Evolutionary conservation across 2,113 vertebrate species (phyloP).

Genomic region (Pogonocichla stellata): DNA sequence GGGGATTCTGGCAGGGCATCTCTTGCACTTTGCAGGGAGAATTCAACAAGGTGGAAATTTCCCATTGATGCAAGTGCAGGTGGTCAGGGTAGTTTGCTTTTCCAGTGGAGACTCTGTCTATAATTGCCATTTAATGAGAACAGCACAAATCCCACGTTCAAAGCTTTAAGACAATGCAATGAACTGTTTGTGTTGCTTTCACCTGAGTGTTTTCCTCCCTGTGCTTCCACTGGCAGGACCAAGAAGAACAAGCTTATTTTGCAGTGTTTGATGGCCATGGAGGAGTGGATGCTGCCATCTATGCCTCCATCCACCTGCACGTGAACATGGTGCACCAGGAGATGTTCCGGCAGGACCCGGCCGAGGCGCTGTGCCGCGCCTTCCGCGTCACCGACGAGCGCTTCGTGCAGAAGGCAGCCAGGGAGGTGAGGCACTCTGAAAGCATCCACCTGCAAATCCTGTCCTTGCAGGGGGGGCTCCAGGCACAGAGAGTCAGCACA

Average conservation of each 20-base stretch:
- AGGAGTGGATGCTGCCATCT: conserved; percentile 94
- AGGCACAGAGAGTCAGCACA: background rate
- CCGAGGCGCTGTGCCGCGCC: conserved; percentile 87
- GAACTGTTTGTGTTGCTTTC: background rate
- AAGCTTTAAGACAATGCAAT: background rate
- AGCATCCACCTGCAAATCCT: fast-evolving
- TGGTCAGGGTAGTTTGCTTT: background rate
- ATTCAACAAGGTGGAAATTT: background rate
- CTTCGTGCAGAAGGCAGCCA: conserved; percentile 92
- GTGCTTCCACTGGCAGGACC: conserved; percentile 79
- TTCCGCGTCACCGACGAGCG: conserved; percentile 92
- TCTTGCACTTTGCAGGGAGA: background rate
- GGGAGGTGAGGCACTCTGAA: conserved; percentile 81
- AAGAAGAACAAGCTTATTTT: conserved; percentile 97
- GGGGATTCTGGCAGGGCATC: background rate
- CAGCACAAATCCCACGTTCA: background rate
- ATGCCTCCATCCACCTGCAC: conserved; percentile 93
- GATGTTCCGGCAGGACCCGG: conserved; percentile 86
- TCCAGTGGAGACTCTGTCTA: background rate
- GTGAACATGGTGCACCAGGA: conserved; percentile 94
- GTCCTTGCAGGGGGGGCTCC: background rate
- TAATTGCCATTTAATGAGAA: background rate
- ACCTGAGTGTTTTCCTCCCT: background rate
- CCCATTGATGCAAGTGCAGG: background rate
- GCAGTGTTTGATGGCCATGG: conserved; percentile 97